Base-by-base conservation (phyloP, 2,797 vertebrate genomes). In the Remorina albescens region DNA sequence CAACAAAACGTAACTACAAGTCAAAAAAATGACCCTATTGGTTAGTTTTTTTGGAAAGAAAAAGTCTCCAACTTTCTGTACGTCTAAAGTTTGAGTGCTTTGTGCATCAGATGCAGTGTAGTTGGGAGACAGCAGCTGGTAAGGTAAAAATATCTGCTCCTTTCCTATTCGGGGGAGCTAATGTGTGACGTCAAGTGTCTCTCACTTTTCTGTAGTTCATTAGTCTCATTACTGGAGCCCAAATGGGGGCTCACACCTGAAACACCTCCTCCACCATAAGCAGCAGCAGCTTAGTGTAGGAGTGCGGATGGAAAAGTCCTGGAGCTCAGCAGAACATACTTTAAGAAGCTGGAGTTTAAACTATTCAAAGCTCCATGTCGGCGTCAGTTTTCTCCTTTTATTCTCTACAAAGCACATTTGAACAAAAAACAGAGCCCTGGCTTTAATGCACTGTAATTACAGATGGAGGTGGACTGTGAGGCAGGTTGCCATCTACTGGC, bases 401-500 rank as follows among this genome's bases (percentile, higher is more conserved):
- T 61, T 82, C 67, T 67, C 69, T 34, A 2, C 68, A 11, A 80
- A 77, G 56, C 44, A 41, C 32, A 36, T 49, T 70, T 49, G 47
- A 74, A 75, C 55, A 82, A 74, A 81, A 60, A 66, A 23, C 49
- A 71, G 67, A 76, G 67, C 59, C 56, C 34, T 53, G 71, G 47
- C 58, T 36, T 81, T 65, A 74, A 85, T 66, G 68, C 53, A 32
- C 67, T 71, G 21, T 79, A 80, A 88, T 87, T 79, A 82, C 67
- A 74, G 70, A 87, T 55, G 58, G 28, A 70, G 81, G 74, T 71
- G 65, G 67, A 62, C 46, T 70, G 72, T 82, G 87, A 90, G 76
- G 82, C 78, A 86, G 86, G 80, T 87, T 88, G 93, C 91, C 94
- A 94, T 91, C 94, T 94, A 88, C 88, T 60, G 92, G 89, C 67